phyloP scores from a whole-genome alignment of 2,888 invertebrate genomes.

The Thecophora atra region DNA sequence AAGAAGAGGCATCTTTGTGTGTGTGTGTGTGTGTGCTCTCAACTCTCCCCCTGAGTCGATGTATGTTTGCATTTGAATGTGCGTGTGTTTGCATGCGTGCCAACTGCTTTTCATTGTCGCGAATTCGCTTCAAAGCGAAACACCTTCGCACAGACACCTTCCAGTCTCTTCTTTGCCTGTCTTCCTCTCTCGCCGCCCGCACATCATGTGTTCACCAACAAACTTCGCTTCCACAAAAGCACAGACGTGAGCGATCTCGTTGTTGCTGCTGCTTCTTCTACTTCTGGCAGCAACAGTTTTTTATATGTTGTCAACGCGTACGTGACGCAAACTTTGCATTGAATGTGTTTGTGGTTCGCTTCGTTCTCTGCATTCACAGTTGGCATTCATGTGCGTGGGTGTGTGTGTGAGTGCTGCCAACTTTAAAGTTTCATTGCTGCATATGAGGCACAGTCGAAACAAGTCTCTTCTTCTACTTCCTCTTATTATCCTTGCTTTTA shows the following conservation, averaged over 20 bases:
- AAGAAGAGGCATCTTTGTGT: not conserved
- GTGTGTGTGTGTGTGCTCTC: slow-evolving; percentile 17
- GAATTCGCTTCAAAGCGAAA: slow-evolving; percentile 2
- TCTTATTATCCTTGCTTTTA: not conserved
- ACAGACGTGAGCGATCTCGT: slow-evolving; percentile 18
- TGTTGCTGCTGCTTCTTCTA: slow-evolving; percentile 4
- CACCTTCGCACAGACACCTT: not conserved
- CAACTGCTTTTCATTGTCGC: slow-evolving; percentile 26
- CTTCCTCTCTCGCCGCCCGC: not conserved
- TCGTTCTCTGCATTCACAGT: slow-evolving; percentile 15
- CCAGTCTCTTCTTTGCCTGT: not conserved
- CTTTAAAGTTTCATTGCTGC: not conserved
- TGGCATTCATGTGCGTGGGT: not conserved
- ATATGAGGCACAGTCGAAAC: not conserved
- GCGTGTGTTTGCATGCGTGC: slow-evolving; percentile 38
- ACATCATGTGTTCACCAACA: not conserved
- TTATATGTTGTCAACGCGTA: slow-evolving; percentile 30
- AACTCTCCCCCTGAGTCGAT: not conserved
- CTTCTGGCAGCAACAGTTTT: slow-evolving; percentile 32
- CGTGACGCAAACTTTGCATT: slow-evolving; percentile 33
- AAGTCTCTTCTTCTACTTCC: not conserved
- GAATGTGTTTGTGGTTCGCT: slow-evolving; percentile 28
- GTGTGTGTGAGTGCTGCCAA: not conserved
- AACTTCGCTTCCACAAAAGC: not conserved
- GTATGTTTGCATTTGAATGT: not conserved